Evolutionary conservation across 2,888 invertebrate species (phyloP), one percentile per base, ranked within the genome.

Genomic region (Eristalis pertinax): DNA sequence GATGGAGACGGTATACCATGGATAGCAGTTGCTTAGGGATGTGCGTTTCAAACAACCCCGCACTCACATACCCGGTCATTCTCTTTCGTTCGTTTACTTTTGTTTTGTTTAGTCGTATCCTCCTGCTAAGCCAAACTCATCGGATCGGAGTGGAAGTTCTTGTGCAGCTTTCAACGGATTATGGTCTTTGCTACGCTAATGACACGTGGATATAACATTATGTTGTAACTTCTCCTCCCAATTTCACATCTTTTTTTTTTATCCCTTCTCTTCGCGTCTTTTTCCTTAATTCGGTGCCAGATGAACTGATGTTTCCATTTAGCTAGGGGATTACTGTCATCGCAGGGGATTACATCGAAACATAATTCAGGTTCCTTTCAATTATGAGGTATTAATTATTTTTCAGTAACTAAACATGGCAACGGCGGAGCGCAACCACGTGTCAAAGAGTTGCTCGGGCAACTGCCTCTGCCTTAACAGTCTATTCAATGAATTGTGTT

Each of bases 161-260:
- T 73, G 58, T 69, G 43, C 68, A 84, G 85, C 81, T 85, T 70
- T 83, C 70, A 78, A 62, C 38, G 86, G 86, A 86, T 86, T 86
- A 86, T 19, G 78, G 82, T 75, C 73, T 74, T 70, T 67, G 70
- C 74, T 65, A 75, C 78, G 75, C 83, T 86, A 86, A 82, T 86
- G 86, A 86, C 86, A 83, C 78, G 69, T 78, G 82, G 68, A 68
- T 74, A 50, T 50, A 50, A 50, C 50, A 73, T 82, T 58, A 82
- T 69, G 64, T 72, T 77, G 76, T 82, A 86, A 86, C 83, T 72
- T 80, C 60, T 65, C 60, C 63, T 67, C 65, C 64, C 43, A n/a
- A 67, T 70, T 60, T 76, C 38, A 26, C 29, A n/a, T n/a, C n/a
- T 63, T 69, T 38, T 8, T 62, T 72, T 56, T 68, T 68, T 56